These are phyloP conservation scores for Prionailurus bengalensis DNA, from an alignment of 2,113 vertebrate species.

Conservation along the genomic window DNA sequence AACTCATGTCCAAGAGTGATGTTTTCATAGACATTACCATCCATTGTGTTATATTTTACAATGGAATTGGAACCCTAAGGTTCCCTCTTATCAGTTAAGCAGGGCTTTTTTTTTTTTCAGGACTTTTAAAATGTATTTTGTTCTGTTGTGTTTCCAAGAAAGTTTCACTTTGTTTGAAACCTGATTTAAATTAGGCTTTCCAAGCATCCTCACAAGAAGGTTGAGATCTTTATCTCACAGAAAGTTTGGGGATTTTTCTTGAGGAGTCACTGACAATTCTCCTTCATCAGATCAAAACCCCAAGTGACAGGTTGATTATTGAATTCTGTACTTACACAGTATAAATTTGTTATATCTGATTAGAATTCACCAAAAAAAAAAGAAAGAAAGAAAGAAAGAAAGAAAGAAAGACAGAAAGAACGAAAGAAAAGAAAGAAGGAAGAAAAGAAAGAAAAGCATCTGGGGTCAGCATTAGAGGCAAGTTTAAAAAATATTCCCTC, in stretches of 20 bases:
- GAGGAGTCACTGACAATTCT: not conserved
- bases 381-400: no score
- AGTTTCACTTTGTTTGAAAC: constrained; percentile 45
- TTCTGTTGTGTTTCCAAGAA: constrained; percentile 51
- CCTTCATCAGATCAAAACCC: constrained; percentile 46
- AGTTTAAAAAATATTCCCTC: not conserved
- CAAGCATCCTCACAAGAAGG: constrained; percentile 29
- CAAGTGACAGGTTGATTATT: not conserved
- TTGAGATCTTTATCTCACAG: constrained; percentile 18
- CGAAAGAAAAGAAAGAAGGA: not conserved
- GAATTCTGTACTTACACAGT: not conserved
- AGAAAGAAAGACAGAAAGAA: not conserved
- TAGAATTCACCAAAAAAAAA: not conserved
- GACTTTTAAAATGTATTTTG: constrained; percentile 9
- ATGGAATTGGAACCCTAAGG: not conserved
- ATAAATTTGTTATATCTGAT: not conserved
- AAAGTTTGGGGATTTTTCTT: constrained; percentile 10
- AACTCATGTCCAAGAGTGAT: not conserved
- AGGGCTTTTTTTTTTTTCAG: not conserved
- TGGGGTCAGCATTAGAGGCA: not conserved
- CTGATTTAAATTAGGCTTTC: constrained; percentile 52
- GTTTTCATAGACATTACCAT: constrained; percentile 51
- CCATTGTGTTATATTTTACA: constrained; percentile 13
- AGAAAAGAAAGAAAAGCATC: not conserved
- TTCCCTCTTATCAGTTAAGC: not conserved